Base-by-base conservation (phyloP, 2,797 vertebrate species). In the Neoniphon sammara region DNA sequence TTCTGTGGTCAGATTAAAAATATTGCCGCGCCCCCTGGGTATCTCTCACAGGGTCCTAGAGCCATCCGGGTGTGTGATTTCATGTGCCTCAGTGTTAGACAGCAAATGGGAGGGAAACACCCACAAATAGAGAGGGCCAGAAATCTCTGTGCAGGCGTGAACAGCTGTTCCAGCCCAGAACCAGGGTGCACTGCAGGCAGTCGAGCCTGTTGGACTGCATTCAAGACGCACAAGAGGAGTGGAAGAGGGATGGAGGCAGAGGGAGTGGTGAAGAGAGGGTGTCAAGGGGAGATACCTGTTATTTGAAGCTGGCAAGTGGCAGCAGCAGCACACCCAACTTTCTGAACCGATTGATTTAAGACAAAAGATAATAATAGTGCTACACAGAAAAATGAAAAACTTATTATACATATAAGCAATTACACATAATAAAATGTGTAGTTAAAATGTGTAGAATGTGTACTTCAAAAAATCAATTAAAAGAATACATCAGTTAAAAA, bases 1-100 rank as follows among this genome's bases (percentile, higher is more conserved):
- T 90, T 95, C 80, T 94, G 93, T 93, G 95, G 95, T 91, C 94
- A 94, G 91, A 91, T 74, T 90, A 85, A 92, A 93, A 91, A 82
- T 88, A 92, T 84, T 90, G 89, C 88, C 86, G 52, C 91, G 70
- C 89, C 85, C 79, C 86, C 83, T 75, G 62, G 49, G 67, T 87
- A 70, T 93, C 85, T 92, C 85, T 91, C 79, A 77, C 90, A 76
- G 94, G 93, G 94, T 94, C 93, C 92, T 93, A 92, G 88, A 60
- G 86, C 90, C 93, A 93, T 90, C 47, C 57, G 71, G 55, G 58
- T 84, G 78, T 67, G 77, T 81, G 42, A 56, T 49, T 63, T 31
- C 49, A 20, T 61, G 52, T 66, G 25, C n/a, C 5, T 46, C 50
- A 57, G 64, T 56, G 57, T 71, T 17, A 30, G 39, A 42, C 59